Evolutionary conservation across 2,113 vertebrate species (phyloP), one percentile per base, ranked within the genome.

Genomic region (Phycodurus eques): DNA sequence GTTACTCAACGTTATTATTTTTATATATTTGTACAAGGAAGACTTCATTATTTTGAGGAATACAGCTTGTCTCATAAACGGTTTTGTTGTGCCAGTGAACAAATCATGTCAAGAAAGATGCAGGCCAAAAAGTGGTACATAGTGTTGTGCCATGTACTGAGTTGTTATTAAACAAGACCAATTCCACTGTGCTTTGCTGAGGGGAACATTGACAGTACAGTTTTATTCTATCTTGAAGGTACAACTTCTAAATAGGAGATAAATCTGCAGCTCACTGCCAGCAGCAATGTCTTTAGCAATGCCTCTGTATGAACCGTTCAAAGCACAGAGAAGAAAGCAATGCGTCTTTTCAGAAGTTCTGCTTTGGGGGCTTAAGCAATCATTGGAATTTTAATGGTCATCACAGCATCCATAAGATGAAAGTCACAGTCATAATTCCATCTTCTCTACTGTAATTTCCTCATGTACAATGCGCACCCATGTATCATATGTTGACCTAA

Each of bases 281-380:
- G 44, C 57, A n/a, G 47, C n/a, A 19, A 56, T 31, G 72, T 54
- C 39, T 70, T 74, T 60, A 66, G 22, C 56, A 47, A 44, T 17
- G 63, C n/a, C 47, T 14, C 19, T 27, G 27, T 27, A 27, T 42
- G 47, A 20, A 51, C 42, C 51, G 17, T 65, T 76, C 75, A 79
- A 82, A 74, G 74, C 67, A 60, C 13, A 69, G 11, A 61, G 49
- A 49, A 74, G 43, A 64, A 44, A 71, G 57, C 72, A 63, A 1
- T 13, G 57, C 68, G 19, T 46, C 35, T 2, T 57, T 71, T 33
- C n/a, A n/a, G 14, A 27, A 51, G 66, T 3, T 56, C 53, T 56
- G 53, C 11, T 5, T 53, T 53, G 19, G 19, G 51, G 19, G 17
- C 5, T 1, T 27, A 53, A 53, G 51, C 19, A 53, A 53, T 53